These are phyloP conservation scores for Erethizon dorsatum DNA, from an alignment of 2,797 vertebrate genomes.

Conservation along the genomic window DNA sequence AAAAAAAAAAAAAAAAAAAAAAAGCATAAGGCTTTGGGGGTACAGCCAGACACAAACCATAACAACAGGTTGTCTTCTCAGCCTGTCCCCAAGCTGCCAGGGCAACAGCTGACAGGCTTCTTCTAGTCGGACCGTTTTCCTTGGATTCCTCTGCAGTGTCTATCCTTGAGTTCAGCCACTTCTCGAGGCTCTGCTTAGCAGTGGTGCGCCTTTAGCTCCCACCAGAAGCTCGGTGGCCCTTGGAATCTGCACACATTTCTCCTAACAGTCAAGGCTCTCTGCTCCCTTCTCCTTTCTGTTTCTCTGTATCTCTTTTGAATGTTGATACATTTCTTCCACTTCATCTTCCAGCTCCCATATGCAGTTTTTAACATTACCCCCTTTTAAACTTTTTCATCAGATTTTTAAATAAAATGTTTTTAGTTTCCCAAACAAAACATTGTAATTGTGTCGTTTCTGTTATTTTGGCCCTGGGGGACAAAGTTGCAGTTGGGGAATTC, in stretches of 20 bases:
- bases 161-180: background rate
- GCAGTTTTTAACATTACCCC: background rate
- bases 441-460: background rate
- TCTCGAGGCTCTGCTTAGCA: background rate
- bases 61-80: background rate
- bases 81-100: background rate
- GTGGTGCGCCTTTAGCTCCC: background rate
- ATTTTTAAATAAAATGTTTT: background rate
- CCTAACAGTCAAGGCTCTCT: background rate
- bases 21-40: no score
- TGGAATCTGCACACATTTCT: background rate
- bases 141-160: background rate
- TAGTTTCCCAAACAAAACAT: background rate
- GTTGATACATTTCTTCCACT: background rate
- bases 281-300: background rate
- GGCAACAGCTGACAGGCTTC: background rate
- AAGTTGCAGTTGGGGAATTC: background rate
- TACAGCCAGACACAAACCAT: no score
- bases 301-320: background rate
- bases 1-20: no score
- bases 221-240: background rate
- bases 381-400: background rate
- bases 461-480: background rate
- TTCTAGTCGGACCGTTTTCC: background rate
- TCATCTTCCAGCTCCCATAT: background rate